Base-by-base conservation (phyloP, 1,140 invertebrate genomes). In the Megalonaias nervosa region DNA sequence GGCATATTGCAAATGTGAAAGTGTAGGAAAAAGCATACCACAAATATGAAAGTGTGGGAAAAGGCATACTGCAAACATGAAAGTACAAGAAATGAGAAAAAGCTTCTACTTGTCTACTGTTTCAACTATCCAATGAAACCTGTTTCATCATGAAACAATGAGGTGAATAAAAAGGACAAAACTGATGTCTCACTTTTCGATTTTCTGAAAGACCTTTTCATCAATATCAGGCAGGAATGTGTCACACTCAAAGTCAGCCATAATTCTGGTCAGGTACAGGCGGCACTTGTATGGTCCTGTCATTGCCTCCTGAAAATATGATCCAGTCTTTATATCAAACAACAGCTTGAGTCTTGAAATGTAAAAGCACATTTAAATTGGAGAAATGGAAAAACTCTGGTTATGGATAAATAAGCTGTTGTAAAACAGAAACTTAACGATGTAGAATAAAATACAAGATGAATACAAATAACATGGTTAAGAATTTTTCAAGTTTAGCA, bases 201-300 rank as follows among this genome's bases (percentile, higher is more conserved):
- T 71, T 60, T 83, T 82, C 19, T 91, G 85, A 82, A 95, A 95
- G 79, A 93, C 86, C 1, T 92, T 84, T 26, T 93, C 75, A 75
- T 92, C 93, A 67, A 97, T 93, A n/a, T 90, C 80, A 1, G 97
- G 96, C 75, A 98, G 96, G 86, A 96, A 97, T 11, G 95, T 94
- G 88, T 98, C 97, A 89, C 96, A 97, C 9, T 96, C 93, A 89
- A 94, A 98, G 13, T 93, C 82, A 65, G 94, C 93, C 72, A 94
- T 92, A n/a, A 98, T 94, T 89, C 94, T 93, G 0, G 97, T 98
- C 19, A 98, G 88, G 87, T 97, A 98, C n/a, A 98, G 92, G 75
- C 95, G 92, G 82, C 94, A 92, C 80, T 94, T 95, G 79, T 93
- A 91, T 0, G 92, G 88, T 15, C 94, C 95, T 21, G 93, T 91